Evolutionary conservation across 2,888 invertebrate genomes (phyloP).

Genomic region (Amiota communis): DNA sequence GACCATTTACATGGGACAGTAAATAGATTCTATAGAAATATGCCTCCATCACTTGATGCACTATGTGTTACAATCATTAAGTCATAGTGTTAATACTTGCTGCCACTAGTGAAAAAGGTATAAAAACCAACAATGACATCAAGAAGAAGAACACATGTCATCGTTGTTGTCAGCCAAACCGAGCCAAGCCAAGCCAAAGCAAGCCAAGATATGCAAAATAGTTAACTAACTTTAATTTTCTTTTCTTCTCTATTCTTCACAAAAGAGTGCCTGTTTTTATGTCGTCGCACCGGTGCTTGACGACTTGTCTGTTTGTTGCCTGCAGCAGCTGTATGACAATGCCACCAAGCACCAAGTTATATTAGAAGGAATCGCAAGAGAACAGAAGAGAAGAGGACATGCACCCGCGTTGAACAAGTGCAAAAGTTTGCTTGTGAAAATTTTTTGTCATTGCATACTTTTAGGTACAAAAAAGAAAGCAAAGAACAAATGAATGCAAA

Average conservation of each 20-base stretch:
- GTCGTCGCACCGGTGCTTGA: neutral
- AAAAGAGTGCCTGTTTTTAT: no score
- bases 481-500: no score
- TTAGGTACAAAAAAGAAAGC: neutral
- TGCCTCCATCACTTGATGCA: no score
- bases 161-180: no score
- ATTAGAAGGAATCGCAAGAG: neutral
- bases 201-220: neutral
- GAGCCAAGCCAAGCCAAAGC: no score
- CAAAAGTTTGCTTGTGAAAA: neutral
- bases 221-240: conserved; percentile 5
- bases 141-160: no score
- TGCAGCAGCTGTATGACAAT: neutral
- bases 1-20: no score
- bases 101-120: no score
- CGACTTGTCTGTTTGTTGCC: conserved; percentile 2
- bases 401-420: neutral
- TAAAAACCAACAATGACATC: no score
- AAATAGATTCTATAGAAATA: no score
- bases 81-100: no score
- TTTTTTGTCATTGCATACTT: neutral
- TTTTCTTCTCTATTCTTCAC: neutral
- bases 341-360: neutral
- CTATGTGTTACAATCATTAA: no score
- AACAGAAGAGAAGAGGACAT: neutral